Percentiles rank a stretch among this genome's conserved stretches.
These are phyloP conservation scores for Nasua narica DNA, from an alignment of 2,797 vertebrate species.

Conservation along the genomic window DNA sequence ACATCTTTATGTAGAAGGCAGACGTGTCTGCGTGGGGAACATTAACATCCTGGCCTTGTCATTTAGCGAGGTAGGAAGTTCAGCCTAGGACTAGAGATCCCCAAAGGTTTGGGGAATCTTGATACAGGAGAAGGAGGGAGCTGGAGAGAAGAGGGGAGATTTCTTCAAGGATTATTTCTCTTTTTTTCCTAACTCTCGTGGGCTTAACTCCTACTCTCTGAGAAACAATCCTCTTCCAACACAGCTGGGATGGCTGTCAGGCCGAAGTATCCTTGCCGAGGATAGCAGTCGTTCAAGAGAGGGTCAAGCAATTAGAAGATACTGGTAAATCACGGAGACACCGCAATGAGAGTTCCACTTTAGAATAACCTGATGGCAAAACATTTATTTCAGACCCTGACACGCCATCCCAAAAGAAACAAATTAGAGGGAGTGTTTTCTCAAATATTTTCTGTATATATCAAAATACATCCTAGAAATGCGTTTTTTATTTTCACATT, in stretches of 20 bases:
- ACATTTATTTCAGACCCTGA: slow-evolving; percentile 7
- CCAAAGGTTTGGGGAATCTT: slow-evolving; percentile 57
- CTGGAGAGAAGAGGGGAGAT: slow-evolving; percentile 16
- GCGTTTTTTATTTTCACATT: background rate
- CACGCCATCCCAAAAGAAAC: background rate
- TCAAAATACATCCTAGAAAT: background rate
- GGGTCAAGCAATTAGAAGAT: slow-evolving; percentile 24
- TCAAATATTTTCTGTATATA: background rate
- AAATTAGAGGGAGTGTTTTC: background rate
- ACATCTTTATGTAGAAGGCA: slow-evolving; percentile 50
- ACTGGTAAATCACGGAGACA: slow-evolving; percentile 40
- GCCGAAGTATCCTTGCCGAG: background rate
- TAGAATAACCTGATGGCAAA: background rate
- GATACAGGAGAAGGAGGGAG: background rate
- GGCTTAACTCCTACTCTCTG: slow-evolving; percentile 56
- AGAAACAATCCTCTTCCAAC: slow-evolving; percentile 44
- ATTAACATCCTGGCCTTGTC: slow-evolving; percentile 57
- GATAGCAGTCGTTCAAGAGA: background rate
- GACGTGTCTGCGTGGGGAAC: slow-evolving; percentile 47
- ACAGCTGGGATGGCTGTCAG: slow-evolving; percentile 57
- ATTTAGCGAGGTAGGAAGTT: slow-evolving; percentile 65
- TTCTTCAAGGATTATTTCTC: slow-evolving; percentile 40
- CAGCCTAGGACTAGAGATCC: slow-evolving; percentile 13
- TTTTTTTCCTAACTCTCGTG: slow-evolving; percentile 9
- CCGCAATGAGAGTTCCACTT: background rate